Percentiles rank a stretch among this genome's conserved stretches.
phyloP scores from a whole-genome alignment of 2,888 invertebrate species.

The Rotaria magnacalcarata region DNA sequence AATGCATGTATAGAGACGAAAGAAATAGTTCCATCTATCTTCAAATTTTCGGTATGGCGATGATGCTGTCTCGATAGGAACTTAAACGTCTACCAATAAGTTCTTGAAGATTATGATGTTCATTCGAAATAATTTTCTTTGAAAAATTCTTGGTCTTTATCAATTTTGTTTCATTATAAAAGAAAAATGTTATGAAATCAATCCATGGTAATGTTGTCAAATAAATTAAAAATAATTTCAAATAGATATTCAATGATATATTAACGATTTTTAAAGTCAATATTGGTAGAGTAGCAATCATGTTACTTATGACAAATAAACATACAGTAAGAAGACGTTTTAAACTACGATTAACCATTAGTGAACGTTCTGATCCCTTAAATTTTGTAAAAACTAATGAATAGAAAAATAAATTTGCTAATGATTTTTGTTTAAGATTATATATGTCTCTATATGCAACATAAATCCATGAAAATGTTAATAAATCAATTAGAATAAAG shows the following conservation, averaged over 20 bases:
- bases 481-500: background rate
- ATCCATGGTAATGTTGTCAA: background rate
- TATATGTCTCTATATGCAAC: background rate
- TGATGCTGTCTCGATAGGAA: background rate
- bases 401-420: background rate
- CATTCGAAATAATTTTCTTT: background rate
- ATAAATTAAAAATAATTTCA: background rate
- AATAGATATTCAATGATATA: background rate
- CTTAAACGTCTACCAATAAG: background rate
- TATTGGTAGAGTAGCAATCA: background rate
- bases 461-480: conserved; percentile 2
- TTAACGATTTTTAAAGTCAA: background rate
- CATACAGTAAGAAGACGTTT: background rate
- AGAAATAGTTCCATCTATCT: background rate
- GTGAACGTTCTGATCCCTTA: background rate
- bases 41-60: background rate
- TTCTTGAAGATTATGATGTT: background rate
- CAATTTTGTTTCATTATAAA: background rate
- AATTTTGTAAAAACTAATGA: conserved; percentile 13
- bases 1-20: background rate
- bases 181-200: background rate
- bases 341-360: background rate
- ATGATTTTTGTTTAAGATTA: background rate
- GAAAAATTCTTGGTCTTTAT: background rate
- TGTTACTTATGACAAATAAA: conserved; percentile 24